Base-by-base conservation (phyloP, 2,888 invertebrate species). In the Heterodera filipjevi region DNA sequence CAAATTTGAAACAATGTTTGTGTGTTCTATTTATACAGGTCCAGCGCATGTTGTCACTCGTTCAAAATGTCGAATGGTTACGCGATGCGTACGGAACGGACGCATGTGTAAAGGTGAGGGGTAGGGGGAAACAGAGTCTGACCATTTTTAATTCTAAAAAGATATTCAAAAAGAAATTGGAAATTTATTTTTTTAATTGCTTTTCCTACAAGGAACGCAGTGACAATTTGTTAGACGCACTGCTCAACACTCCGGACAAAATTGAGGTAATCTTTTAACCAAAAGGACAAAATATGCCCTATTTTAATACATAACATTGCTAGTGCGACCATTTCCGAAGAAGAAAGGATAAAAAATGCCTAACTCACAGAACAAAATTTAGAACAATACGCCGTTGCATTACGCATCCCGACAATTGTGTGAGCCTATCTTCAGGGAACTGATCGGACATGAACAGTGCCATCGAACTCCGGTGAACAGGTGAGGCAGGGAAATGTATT, bases 241-340 rank as follows among this genome's bases (percentile, higher is more conserved):
- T 81, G 30, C 49, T 84, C 64, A 85, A 85, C 76, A 81, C 79
- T 32, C 83, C 83, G 22, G 84, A 84, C 76, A 49, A 72, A 44
- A 44, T 39, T 72, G 32, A 72, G n/a, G 53, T 72, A 27, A 30
- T 30, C 2, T 66, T n/a, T n/a, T n/a, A n/a, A n/a, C n/a, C n/a
- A n/a, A n/a, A n/a, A n/a, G n/a, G n/a, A n/a, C n/a, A n/a, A n/a
- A n/a, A n/a, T n/a, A n/a, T n/a, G 33, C 12, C 14, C 39, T 22
- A 68, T 68, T 71, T 33, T 71, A 16, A 32, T 30, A 16, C 39
- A 39, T 10, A 39, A 39, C 6, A 39, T 39, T 39, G 39, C 6
- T 10, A 10, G 6, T 39, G 6, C 6, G 39, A 39, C 12, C 1
- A 12, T 10, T 39, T 39, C 39, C 39, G 39, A 10, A 39, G 16